These are phyloP conservation scores for Pseudococcus jackbeardsleyi DNA, from an alignment of 2,888 invertebrate species.

Conservation along the genomic window DNA sequence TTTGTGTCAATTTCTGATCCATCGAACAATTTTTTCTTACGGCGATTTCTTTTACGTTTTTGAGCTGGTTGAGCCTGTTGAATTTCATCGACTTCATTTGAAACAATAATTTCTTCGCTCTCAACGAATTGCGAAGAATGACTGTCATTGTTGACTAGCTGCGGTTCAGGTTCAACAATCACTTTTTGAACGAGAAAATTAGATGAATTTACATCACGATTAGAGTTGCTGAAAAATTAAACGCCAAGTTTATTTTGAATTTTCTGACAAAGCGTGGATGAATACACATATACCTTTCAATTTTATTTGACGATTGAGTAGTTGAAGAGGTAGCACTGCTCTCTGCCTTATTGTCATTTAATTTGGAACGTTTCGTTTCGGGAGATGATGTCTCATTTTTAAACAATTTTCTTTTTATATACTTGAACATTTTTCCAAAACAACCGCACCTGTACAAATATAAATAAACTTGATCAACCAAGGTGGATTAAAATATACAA, in stretches of 20 bases:
- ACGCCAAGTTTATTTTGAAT: background rate
- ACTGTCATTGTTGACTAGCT: background rate
- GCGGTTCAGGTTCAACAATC: background rate
- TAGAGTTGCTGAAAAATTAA: background rate
- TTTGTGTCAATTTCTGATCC: background rate
- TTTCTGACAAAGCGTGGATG: background rate
- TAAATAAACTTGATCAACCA: background rate
- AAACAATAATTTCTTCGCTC: background rate
- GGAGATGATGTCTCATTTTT: background rate
- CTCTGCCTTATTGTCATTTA: background rate
- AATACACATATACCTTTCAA: background rate
- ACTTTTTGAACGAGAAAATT: background rate
- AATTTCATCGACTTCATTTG: background rate
- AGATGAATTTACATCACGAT: background rate
- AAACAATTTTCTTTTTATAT: constrained; percentile 5
- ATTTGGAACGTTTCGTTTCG: background rate
- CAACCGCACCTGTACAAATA: background rate
- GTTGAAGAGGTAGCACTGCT: background rate
- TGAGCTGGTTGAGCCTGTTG: background rate
- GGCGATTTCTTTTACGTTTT: background rate
- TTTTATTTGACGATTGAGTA: background rate
- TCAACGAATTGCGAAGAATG: background rate
- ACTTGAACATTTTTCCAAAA: background rate
- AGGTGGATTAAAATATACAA: no score
- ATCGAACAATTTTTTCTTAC: background rate